These are phyloP conservation scores for Indri indri DNA, from an alignment of 2,113 vertebrate species.

Conservation along the genomic window DNA sequence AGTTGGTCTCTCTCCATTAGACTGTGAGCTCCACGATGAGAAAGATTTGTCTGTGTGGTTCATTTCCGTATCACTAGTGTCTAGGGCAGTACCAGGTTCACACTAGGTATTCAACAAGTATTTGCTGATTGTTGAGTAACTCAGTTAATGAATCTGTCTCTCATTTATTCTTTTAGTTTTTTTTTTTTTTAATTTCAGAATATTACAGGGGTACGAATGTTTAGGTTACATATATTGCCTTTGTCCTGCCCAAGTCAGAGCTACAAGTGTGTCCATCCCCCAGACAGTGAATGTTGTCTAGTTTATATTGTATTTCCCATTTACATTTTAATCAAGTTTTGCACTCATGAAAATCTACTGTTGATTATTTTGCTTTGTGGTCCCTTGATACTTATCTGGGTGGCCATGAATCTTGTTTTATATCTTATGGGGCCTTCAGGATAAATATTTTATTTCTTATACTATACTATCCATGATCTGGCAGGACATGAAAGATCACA, in stretches of 20 bases:
- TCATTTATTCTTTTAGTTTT: not conserved
- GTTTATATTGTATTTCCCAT: not conserved
- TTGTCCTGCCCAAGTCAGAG: too few species aligned
- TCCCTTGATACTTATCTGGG: not conserved
- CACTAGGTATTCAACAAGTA: not conserved
- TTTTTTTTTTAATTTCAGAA: not conserved
- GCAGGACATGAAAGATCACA: rapidly evolving
- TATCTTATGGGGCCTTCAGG: not conserved
- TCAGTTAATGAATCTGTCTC: not conserved
- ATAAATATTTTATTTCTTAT: not conserved
- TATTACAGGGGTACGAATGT: too few species aligned
- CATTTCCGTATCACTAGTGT: not conserved
- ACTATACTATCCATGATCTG: not conserved
- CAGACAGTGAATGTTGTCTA: not conserved
- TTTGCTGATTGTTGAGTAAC: not conserved
- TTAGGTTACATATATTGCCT: too few species aligned
- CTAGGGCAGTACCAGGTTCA: not conserved
- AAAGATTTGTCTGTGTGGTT: not conserved
- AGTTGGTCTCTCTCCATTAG: not conserved
- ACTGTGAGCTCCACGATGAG: not conserved
- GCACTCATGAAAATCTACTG: not conserved
- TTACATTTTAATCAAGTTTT: not conserved
- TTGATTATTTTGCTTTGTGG: not conserved
- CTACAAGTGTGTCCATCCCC: too few species aligned
- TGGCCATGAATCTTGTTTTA: not conserved